Conservation (phyloP, 1,140 invertebrate genomes). For the Zaprionus inermis region DNA sequence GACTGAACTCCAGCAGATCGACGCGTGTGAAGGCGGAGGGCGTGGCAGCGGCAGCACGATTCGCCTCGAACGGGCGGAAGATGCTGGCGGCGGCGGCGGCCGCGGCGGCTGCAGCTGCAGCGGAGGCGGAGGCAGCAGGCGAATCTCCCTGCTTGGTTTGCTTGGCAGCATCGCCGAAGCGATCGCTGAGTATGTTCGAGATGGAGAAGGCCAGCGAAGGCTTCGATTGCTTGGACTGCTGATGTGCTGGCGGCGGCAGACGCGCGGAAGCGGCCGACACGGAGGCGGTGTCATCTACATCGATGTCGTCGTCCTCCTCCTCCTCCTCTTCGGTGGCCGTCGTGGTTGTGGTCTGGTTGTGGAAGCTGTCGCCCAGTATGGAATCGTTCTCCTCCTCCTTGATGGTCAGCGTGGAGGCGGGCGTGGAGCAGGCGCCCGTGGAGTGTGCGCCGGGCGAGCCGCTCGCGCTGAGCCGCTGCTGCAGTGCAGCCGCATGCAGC, state of each 20-base stretch:
- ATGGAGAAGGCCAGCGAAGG: constrained; percentile 81
- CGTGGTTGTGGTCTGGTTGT: constrained; percentile 65
- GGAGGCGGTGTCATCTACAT: constrained; percentile 68
- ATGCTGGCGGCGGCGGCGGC: constrained; percentile 57
- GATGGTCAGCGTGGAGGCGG: constrained; percentile 75
- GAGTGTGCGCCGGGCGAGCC: constrained; percentile 67
- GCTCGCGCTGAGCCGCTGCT: constrained; percentile 61
- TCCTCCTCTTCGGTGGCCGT: constrained; percentile 70
- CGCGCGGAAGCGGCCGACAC: constrained; percentile 25
- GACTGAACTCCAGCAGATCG: constrained; percentile 78
- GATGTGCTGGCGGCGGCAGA: constrained; percentile 71
- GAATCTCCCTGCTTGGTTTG: constrained; percentile 38
- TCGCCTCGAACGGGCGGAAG: constrained; percentile 78
- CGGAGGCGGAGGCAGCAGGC: constrained; percentile 17
- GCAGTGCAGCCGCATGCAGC: constrained; percentile 69
- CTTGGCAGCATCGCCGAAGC: constrained; percentile 72
- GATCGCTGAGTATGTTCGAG: constrained; percentile 83
- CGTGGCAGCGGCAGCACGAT: constrained; percentile 61
- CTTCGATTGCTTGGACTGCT: constrained; percentile 70
- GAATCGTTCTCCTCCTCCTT: constrained; percentile 83
- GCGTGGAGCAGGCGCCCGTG: constrained; percentile 68
- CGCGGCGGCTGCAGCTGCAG: constrained; percentile 18
- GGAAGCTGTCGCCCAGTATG: constrained; percentile 78
- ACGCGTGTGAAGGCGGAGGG: constrained; percentile 81
- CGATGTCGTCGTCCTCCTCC: constrained; percentile 68